These are phyloP conservation scores for Eumeta japonica DNA, from an alignment of 1,140 invertebrate species.

Conservation along the genomic window DNA sequence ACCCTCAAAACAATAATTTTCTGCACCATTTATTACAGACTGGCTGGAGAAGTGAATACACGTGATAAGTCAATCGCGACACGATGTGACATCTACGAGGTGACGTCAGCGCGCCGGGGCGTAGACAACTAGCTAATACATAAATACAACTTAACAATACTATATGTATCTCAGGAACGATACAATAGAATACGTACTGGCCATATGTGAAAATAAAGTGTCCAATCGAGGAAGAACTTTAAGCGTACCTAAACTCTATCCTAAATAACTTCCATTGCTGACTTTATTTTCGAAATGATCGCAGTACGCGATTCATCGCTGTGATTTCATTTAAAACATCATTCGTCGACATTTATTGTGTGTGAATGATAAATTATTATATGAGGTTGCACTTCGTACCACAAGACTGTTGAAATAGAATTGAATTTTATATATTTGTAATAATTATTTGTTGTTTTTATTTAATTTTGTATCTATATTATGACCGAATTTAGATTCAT, in stretches of 20 bases:
- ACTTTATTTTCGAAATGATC: too few relatives aligned
- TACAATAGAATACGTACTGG: too few relatives aligned
- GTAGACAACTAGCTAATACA: too few relatives aligned
- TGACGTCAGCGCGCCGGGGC: too few relatives aligned
- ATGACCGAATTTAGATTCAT: background rate
- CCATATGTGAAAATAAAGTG: too few relatives aligned
- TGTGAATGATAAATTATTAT: background rate
- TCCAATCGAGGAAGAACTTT: too few relatives aligned
- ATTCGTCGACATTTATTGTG: background rate
- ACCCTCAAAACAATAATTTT: too few relatives aligned
- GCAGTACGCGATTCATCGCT: background rate
- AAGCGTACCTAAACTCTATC: too few relatives aligned
- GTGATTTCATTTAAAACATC: constrained; percentile 1
- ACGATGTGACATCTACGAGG: background rate
- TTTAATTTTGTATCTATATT: background rate
- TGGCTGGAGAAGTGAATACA: constrained; percentile 54
- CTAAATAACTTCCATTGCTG: too few relatives aligned
- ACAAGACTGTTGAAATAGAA: background rate
- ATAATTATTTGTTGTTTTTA: background rate
- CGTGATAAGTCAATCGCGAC: constrained; percentile 45
- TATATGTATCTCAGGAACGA: background rate
- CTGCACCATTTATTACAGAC: constrained; percentile 44
- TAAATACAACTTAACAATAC: background rate
- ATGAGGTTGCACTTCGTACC: too few relatives aligned
- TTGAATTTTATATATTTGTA: constrained; percentile 1